Conservation (phyloP, 2,113 vertebrate genomes). For the Candoia aspera region DNA sequence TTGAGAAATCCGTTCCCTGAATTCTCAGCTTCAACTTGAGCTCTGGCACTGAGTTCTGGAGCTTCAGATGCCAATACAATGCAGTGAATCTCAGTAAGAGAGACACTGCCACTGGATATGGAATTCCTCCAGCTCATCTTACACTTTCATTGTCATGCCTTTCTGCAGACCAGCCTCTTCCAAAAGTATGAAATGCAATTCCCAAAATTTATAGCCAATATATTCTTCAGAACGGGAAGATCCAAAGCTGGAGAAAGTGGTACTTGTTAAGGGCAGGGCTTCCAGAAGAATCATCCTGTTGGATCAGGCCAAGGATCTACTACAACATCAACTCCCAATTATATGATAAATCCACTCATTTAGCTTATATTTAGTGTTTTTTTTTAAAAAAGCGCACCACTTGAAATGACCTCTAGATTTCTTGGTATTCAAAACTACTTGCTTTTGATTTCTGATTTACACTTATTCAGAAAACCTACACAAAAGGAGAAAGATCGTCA, state of each 20-base stretch:
- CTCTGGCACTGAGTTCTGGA: neutral
- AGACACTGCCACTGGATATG: neutral
- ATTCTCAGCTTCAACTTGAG: neutral
- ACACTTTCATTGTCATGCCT: neutral
- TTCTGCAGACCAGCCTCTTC: neutral
- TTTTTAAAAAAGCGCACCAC: neutral
- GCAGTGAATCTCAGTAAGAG: neutral
- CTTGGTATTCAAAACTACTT: neutral
- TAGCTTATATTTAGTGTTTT: neutral
- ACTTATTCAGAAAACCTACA: neutral
- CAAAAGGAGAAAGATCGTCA: neutral
- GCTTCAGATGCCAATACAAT: neutral
- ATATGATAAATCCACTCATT: neutral
- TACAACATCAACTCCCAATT: neutral
- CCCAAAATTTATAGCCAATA: neutral
- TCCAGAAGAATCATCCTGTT: neutral
- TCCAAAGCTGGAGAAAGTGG: neutral
- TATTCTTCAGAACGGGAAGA: neutral
- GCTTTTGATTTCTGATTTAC: neutral
- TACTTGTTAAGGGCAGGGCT: neutral
- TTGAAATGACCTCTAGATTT: neutral
- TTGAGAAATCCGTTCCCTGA: neutral
- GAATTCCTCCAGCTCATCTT: neutral
- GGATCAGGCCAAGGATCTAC: neutral
- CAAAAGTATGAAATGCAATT: neutral